Percentiles rank a stretch among this genome's conserved stretches.
Conservation (phyloP, 2,113 vertebrate genomes). For the Sitta europaea region DNA sequence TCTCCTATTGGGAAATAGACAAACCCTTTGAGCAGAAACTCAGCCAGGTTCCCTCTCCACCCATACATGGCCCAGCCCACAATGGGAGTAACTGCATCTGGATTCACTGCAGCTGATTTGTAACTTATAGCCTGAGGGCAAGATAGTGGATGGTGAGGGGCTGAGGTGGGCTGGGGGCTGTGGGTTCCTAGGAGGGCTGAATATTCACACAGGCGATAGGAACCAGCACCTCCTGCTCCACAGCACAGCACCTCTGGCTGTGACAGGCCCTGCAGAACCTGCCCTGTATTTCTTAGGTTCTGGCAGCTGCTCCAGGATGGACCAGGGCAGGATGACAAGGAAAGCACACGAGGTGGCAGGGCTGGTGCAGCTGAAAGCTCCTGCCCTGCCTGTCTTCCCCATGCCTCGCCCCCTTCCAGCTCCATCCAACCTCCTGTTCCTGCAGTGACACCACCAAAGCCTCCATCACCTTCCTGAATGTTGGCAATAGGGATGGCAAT, state of each 20-base stretch:
- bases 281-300: accelerated
- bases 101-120: neutral
- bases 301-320: neutral
- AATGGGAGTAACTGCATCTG: neutral
- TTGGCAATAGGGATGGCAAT: accelerated
- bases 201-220: neutral
- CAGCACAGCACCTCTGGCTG: neutral
- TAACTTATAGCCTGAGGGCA: neutral
- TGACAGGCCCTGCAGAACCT: accelerated
- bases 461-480: neutral
- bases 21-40: neutral
- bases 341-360: neutral
- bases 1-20: slow-evolving; percentile 27
- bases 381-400: neutral
- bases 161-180: neutral
- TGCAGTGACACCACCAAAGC: neutral
- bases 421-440: neutral
- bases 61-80: neutral
- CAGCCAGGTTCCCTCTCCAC: neutral
- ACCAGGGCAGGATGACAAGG: neutral
- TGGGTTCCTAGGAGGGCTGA: neutral
- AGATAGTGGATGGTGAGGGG: neutral
- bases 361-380: neutral
- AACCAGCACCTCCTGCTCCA: neutral
- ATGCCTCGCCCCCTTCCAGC: neutral